Base-by-base conservation (phyloP, 2,888 invertebrate species). In the Pterostichus madidus region DNA sequence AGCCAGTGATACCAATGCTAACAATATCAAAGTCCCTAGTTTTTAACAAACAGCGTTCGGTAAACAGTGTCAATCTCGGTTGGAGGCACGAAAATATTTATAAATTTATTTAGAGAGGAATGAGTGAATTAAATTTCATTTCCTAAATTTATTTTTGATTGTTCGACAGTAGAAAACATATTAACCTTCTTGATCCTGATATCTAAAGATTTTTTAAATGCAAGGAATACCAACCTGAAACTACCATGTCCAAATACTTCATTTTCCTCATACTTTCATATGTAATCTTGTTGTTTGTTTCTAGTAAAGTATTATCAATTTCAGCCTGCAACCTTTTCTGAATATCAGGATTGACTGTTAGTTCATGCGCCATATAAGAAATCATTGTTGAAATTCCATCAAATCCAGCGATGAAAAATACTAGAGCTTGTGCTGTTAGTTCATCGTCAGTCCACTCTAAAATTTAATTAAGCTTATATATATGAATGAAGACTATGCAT, bases 161-260 rank as follows among this genome's bases (percentile, higher is more conserved):
- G 24, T 24, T 24, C 3, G 24, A 24, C 24, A 24, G 24, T 24
- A 24, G 24, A 24, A 24, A 24, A 24, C 24, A 24, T 24, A 24
- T 24, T 1, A 24, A 24, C 3, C 24, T 24, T 24, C 24, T 24
- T 1, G 3, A 24, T 24, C 3, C 24, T 2, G 24, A 3, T 24
- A 3, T 24, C 3, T 24, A 3, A 24, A 24, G 24, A 24, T 24
- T 3, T 24, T 24, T 24, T 2, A 24, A 24, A 24, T 24, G 24
- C 24, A 24, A 24, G 24, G n/a, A 15, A 3, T 17, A 46, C 83
- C 85, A 86, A 92, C 92, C 92, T 85, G 92, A 92, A 0, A 93
- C 87, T 0, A 93, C 92, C 93, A 93, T 93, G 82, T 93, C 93
- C 89, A 94, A 87, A 84, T 93, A 94, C 31, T 90, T 90, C 92